phyloP scores from a whole-genome alignment of 1,140 invertebrate genomes.

The Drosophila aff. region DNA sequence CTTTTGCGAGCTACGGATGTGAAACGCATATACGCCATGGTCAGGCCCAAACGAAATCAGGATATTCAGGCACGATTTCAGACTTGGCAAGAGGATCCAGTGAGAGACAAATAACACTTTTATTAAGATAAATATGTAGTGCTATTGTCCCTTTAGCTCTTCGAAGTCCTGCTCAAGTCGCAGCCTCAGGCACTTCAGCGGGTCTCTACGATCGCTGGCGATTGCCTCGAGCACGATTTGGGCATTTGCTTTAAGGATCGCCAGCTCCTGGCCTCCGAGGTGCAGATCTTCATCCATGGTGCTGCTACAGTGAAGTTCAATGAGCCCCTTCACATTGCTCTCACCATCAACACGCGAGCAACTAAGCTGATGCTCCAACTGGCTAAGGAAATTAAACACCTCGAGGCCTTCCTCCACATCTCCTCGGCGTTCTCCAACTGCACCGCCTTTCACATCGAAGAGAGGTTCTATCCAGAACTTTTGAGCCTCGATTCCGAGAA shows the following conservation, averaged over 20 bases:
- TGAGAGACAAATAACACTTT: constrained; percentile 32
- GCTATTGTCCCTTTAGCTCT: background rate
- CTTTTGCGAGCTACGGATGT: constrained; percentile 90
- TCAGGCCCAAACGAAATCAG: constrained; percentile 91
- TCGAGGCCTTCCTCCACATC: constrained; percentile 89
- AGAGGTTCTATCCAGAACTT: constrained; percentile 90
- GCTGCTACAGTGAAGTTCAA: constrained; percentile 94
- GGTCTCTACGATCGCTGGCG: constrained; percentile 86
- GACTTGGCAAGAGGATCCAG: constrained; percentile 87
- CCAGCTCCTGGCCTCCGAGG: constrained; percentile 66
- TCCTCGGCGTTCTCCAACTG: constrained; percentile 91
- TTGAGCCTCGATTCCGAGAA: constrained; percentile 88
- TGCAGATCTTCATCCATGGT: constrained; percentile 92
- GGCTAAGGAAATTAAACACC: constrained; percentile 88
- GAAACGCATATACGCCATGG: constrained; percentile 90
- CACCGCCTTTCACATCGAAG: constrained; percentile 87
- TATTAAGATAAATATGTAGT: background rate
- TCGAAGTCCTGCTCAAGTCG: constrained; percentile 11
- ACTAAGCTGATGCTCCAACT: constrained; percentile 86
- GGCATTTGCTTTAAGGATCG: constrained; percentile 88
- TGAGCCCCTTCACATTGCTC: constrained; percentile 89
- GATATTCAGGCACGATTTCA: constrained; percentile 88
- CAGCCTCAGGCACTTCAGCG: constrained; percentile 30
- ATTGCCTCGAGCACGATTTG: constrained; percentile 87
- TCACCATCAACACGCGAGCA: constrained; percentile 87